These are phyloP conservation scores for Puma concolor DNA, from an alignment of 2,113 vertebrate genomes.

Conservation along the genomic window DNA sequence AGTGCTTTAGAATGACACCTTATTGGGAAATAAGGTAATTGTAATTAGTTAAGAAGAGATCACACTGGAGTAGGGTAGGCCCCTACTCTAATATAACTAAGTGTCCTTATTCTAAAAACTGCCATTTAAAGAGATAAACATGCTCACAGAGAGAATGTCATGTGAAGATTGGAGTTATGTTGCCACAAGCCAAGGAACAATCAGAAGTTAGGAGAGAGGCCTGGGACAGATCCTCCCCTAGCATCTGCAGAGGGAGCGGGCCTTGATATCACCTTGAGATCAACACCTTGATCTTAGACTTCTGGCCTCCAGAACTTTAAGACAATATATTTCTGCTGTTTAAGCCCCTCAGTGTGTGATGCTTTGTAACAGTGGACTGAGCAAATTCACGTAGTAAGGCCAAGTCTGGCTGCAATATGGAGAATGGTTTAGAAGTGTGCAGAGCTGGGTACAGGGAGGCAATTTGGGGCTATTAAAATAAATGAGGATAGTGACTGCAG, in stretches of 20 bases:
- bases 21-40: background rate
- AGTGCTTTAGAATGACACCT: background rate
- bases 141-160: background rate
- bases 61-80: background rate
- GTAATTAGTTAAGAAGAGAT: background rate
- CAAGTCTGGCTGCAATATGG: background rate
- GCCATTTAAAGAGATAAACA: background rate
- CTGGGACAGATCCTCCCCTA: background rate
- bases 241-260: background rate
- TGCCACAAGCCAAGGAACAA: background rate
- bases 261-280: background rate
- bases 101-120: background rate
- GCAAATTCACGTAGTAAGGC: background rate
- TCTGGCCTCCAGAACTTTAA: background rate
- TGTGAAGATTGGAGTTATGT: background rate
- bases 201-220: background rate
- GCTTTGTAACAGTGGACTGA: background rate
- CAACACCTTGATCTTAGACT: background rate
- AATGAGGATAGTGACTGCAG: background rate
- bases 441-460: background rate
- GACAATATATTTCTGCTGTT: background rate
- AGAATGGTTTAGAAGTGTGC: background rate
- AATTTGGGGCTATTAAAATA: background rate
- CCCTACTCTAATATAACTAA: background rate
- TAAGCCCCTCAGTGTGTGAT: background rate